phyloP scores from a whole-genome alignment of 2,888 invertebrate genomes.

The Cephus spinipes region DNA sequence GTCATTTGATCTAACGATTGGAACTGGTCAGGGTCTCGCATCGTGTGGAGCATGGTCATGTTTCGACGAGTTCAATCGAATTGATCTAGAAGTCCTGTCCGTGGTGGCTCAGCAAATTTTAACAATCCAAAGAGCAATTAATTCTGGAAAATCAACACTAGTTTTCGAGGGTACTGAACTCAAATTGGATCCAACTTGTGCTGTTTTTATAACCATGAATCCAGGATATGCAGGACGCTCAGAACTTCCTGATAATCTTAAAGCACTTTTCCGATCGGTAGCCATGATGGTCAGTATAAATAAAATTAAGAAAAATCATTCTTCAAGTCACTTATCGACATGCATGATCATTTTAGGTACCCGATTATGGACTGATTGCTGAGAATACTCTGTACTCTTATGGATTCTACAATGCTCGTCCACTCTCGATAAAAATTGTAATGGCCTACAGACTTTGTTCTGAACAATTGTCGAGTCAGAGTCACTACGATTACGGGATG shows the following conservation, averaged over 20 bases:
- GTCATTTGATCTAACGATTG: neutral
- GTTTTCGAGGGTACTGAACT: slow-evolving; percentile 72
- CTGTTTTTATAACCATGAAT: slow-evolving; percentile 74
- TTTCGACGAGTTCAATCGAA: slow-evolving; percentile 74
- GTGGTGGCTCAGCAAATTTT: slow-evolving; percentile 74
- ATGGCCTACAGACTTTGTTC: slow-evolving; percentile 75
- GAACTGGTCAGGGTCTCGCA: slow-evolving; percentile 68
- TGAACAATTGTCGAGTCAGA: slow-evolving; percentile 74
- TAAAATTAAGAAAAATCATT: slow-evolving; percentile 2
- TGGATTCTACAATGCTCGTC: slow-evolving; percentile 73
- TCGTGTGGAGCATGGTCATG: slow-evolving; percentile 73
- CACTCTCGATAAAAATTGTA: slow-evolving; percentile 74
- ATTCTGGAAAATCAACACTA: slow-evolving; percentile 65
- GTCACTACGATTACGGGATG: slow-evolving; percentile 78
- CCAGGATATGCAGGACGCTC: slow-evolving; percentile 72
- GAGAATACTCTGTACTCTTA: slow-evolving; percentile 74
- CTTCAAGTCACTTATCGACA: neutral
- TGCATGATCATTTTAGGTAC: slow-evolving; percentile 61
- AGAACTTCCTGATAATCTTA: slow-evolving; percentile 74
- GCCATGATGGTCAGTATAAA: slow-evolving; percentile 72
- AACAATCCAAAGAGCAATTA: slow-evolving; percentile 71
- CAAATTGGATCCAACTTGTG: slow-evolving; percentile 70
- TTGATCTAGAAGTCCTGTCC: slow-evolving; percentile 73
- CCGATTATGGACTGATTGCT: slow-evolving; percentile 73
- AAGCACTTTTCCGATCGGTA: slow-evolving; percentile 72